These are phyloP conservation scores for Tiphia femorata DNA, from an alignment of 2,888 invertebrate species.

Conservation along the genomic window DNA sequence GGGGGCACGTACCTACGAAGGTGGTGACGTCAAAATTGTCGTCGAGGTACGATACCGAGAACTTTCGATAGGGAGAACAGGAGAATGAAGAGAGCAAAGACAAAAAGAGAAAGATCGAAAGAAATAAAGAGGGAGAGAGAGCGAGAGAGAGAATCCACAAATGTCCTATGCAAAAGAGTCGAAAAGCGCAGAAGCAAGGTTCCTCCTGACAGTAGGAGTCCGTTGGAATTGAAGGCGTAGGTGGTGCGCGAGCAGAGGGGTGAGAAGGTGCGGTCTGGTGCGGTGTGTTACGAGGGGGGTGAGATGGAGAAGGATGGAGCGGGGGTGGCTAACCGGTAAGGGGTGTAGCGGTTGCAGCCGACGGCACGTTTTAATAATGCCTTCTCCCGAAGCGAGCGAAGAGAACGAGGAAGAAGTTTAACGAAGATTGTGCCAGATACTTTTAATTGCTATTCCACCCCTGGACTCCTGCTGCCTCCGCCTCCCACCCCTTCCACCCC, in stretches of 20 bases:
- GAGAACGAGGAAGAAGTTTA: constrained; percentile 62
- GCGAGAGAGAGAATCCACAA: no score
- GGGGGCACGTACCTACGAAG: no score
- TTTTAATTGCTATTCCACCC: constrained; percentile 67
- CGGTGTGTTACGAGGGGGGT: constrained; percentile 9
- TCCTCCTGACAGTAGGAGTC: no score
- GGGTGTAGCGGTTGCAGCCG: constrained; percentile 54
- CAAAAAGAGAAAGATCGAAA: not conserved
- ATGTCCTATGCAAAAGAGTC: constrained; percentile 64
- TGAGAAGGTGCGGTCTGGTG: constrained; percentile 11
- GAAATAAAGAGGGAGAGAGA: not conserved
- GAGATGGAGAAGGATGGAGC: constrained; percentile 12
- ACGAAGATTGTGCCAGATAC: constrained; percentile 68
- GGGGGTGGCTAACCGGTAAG: no score
- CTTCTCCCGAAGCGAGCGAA: constrained; percentile 37
- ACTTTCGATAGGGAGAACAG: no score
- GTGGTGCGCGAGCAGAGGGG: not conserved
- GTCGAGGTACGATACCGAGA: no score
- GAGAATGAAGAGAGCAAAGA: not conserved
- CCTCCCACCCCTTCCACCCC: no score
- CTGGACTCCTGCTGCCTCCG: no score
- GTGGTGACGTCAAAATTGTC: no score
- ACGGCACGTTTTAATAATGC: constrained; percentile 65
- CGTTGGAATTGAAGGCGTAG: constrained; percentile 5
- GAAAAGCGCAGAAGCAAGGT: constrained; percentile 44